phyloP scores from a whole-genome alignment of 2,113 vertebrate genomes.

The Meriones unguiculatus region DNA sequence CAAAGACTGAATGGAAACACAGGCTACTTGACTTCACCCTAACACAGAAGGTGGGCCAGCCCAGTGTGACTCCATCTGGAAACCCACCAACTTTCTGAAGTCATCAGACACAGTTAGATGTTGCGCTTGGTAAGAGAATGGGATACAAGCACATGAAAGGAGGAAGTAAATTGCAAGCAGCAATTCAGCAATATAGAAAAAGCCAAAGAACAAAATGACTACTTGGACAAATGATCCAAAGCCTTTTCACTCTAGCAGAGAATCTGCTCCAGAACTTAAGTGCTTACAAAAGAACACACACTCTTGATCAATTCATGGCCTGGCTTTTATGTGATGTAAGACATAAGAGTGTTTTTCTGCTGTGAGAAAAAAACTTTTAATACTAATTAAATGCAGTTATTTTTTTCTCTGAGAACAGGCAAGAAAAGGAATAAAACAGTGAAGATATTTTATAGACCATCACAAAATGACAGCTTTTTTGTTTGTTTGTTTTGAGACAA shows the following conservation, averaged over 20 bases:
- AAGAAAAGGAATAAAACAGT: constrained; percentile 4
- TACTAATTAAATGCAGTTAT: neutral
- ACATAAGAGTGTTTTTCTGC: constrained; percentile 26
- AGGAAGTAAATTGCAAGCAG: constrained; percentile 29
- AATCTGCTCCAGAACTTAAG: constrained; percentile 43
- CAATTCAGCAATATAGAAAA: constrained; percentile 44
- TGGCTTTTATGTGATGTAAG: constrained; percentile 12
- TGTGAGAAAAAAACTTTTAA: constrained; percentile 2
- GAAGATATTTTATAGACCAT: constrained; percentile 8
- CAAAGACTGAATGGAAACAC: constrained; percentile 35
- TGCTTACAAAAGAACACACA: constrained; percentile 33
- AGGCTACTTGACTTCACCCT: neutral
- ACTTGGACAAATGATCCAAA: constrained; percentile 33
- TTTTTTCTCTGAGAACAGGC: constrained; percentile 29
- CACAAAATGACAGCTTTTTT: neutral
- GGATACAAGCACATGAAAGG: neutral
- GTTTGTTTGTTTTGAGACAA: neutral
- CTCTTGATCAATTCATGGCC: neutral
- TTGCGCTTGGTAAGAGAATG: neutral
- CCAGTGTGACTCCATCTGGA: neutral
- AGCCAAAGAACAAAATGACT: constrained; percentile 34
- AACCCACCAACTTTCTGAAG: constrained; percentile 47
- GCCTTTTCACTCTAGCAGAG: neutral
- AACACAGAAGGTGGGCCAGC: neutral
- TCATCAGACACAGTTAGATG: constrained; percentile 5